Conservation (phyloP, 2,888 invertebrate species). For the Lasioglossum malachurum region DNA sequence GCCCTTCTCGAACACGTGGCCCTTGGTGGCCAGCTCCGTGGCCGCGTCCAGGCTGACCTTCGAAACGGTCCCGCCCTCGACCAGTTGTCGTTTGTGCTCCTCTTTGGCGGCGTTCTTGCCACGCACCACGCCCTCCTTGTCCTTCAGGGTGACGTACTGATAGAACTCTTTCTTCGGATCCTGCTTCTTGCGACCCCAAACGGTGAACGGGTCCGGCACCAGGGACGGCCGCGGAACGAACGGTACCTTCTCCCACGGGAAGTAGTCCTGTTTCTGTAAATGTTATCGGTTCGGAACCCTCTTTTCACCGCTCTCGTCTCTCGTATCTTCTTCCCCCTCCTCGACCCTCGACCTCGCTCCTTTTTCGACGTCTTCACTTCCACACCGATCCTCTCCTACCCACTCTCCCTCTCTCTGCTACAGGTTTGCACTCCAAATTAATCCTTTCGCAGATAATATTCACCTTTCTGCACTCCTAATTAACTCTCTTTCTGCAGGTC, state of each 20-base stretch:
- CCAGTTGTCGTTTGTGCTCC: slow-evolving; percentile 81
- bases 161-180: slow-evolving; percentile 83
- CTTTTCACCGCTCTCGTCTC: neutral
- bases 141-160: slow-evolving; percentile 81
- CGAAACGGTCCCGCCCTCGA: slow-evolving; percentile 80
- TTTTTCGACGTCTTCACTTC: slow-evolving; percentile 77
- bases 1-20: slow-evolving; percentile 82
- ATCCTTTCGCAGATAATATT: too few species aligned
- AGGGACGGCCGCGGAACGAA: slow-evolving; percentile 94
- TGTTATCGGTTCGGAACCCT: slow-evolving; percentile 52
- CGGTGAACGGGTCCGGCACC: slow-evolving; percentile 94
- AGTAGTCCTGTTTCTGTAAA: slow-evolving; percentile 90
- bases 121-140: slow-evolving; percentile 79
- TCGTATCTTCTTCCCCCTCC: slow-evolving; percentile 12
- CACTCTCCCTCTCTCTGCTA: neutral
- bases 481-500: too few species aligned
- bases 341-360: slow-evolving; percentile 21
- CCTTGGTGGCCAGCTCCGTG: slow-evolving; percentile 81
- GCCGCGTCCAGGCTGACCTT: slow-evolving; percentile 83
- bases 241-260: slow-evolving; percentile 96
- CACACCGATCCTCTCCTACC: slow-evolving; percentile 76
- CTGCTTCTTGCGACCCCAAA: slow-evolving; percentile 89
- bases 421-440: too few species aligned
- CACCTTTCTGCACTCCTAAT: too few species aligned
- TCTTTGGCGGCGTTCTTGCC: slow-evolving; percentile 81